These are phyloP conservation scores for Drosophila atripex DNA, from an alignment of 2,888 invertebrate genomes.

Conservation along the genomic window DNA sequence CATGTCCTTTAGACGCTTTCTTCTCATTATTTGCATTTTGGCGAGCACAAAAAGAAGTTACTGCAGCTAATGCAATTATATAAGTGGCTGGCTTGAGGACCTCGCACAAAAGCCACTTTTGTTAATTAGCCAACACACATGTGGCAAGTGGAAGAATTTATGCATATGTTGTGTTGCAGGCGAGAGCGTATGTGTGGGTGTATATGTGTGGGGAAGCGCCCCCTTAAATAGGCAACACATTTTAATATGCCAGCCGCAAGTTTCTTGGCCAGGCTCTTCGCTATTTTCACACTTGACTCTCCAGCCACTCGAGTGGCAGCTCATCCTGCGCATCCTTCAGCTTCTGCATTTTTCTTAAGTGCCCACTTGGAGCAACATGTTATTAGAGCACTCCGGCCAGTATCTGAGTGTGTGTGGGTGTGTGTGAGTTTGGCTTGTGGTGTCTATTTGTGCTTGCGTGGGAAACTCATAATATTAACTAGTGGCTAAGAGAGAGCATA, in stretches of 20 bases:
- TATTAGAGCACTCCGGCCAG: slow-evolving; percentile 39
- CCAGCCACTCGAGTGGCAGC: slow-evolving; percentile 39
- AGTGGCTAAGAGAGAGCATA: slow-evolving; percentile 34
- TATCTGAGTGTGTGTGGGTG: slow-evolving; percentile 7
- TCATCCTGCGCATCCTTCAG: slow-evolving; percentile 15
- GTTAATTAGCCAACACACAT: slow-evolving; percentile 68
- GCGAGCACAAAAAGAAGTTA: slow-evolving; percentile 55
- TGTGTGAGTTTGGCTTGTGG: no score
- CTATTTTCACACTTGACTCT: slow-evolving; percentile 60
- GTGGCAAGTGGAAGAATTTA: slow-evolving; percentile 4
- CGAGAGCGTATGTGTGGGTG: not conserved
- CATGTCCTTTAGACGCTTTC: slow-evolving; percentile 60
- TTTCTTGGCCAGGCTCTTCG: slow-evolving; percentile 49
- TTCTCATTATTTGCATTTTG: slow-evolving; percentile 72
- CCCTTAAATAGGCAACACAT: slow-evolving; percentile 52
- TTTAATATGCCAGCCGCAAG: slow-evolving; percentile 45
- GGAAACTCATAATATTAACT: slow-evolving; percentile 61
- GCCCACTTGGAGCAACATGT: slow-evolving; percentile 56
- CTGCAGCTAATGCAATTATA: slow-evolving; percentile 77
- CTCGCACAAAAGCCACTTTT: slow-evolving; percentile 67
- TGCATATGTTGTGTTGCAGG: not conserved
- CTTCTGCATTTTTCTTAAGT: slow-evolving; percentile 52
- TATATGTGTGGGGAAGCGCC: slow-evolving; percentile 27
- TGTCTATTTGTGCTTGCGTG: slow-evolving; percentile 29
- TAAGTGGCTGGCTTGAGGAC: slow-evolving; percentile 60